Percentiles rank a stretch among this genome's conserved stretches.
These are phyloP conservation scores for Littorina saxatilis DNA, from an alignment of 1,140 invertebrate species.

Conservation along the genomic window DNA sequence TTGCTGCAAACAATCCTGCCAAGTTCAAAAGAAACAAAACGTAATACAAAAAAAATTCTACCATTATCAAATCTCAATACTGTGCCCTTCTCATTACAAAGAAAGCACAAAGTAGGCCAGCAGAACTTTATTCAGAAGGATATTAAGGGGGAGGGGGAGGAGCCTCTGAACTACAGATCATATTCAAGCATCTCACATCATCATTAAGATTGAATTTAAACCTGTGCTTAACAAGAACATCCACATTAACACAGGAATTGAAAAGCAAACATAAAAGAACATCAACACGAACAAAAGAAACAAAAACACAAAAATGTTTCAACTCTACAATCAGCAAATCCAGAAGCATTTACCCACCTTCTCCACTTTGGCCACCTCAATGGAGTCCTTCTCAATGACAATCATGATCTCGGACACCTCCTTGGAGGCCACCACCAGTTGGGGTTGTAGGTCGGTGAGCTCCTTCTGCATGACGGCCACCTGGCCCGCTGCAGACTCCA, in stretches of 20 bases:
- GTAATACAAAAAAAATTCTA: background rate
- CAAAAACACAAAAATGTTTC: background rate
- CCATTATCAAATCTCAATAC: no score
- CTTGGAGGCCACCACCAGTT: conserved; percentile 80
- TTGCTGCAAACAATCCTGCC: no score
- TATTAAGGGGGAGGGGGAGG: no score
- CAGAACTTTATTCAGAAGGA: no score
- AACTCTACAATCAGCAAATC: background rate
- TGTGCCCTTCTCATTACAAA: no score
- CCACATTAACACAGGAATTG: background rate
- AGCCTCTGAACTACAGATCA: no score
- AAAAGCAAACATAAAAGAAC: background rate
- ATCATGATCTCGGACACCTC: conserved; percentile 76
- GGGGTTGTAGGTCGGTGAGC: conserved; percentile 90
- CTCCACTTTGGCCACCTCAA: conserved; percentile 76
- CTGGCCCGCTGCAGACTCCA: conserved; percentile 79
- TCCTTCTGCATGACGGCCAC: conserved; percentile 84
- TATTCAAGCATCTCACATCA: no score
- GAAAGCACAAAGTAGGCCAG: no score
- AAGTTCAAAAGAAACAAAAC: background rate
- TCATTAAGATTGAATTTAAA: no score
- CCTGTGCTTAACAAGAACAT: no score
- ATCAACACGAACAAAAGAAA: background rate
- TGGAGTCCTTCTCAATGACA: conserved; percentile 74
- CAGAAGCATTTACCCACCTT: conserved; percentile 67